Evolutionary conservation across 1,140 invertebrate genomes (phyloP).

Genomic region (Lordiphosa clarofinis): DNA sequence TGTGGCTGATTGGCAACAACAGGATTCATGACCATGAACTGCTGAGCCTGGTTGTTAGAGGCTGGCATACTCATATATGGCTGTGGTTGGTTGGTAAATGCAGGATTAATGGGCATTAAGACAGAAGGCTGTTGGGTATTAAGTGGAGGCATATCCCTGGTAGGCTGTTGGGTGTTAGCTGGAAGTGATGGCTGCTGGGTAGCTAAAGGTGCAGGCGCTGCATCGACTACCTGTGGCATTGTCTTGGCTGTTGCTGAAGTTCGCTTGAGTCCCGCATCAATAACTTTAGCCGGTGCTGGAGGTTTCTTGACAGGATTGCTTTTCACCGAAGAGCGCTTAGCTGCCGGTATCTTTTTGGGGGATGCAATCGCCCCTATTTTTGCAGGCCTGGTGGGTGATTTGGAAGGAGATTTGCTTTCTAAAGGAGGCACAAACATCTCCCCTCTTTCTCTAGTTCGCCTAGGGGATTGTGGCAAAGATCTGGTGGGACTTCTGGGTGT

Average conservation of each 20-base stretch:
- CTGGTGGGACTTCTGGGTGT: conserved; percentile 28
- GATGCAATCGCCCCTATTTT: not conserved
- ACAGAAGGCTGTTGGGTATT: not conserved
- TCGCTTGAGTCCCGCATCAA: conserved; percentile 43
- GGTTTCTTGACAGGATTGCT: conserved; percentile 1
- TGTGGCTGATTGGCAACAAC: too few species aligned
- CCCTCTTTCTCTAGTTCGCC: not conserved
- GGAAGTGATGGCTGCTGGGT: not conserved
- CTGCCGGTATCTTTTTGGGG: conserved; percentile 1
- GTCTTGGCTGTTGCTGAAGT: conserved; percentile 2
- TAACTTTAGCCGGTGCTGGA: conserved; percentile 28
- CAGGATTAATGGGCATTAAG: too few species aligned
- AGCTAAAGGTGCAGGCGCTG: not conserved
- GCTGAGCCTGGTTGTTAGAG: too few species aligned
- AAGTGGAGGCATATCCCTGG: not conserved
- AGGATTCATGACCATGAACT: too few species aligned
- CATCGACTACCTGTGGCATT: not conserved
- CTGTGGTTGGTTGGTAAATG: not conserved
- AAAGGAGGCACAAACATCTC: not conserved
- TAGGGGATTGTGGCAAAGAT: conserved; percentile 28
- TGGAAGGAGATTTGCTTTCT: not conserved
- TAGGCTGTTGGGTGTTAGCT: too few species aligned
- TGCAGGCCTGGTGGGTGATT: not conserved
- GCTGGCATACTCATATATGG: conserved; percentile 3
- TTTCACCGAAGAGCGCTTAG: not conserved